These are phyloP conservation scores for Eulemur macaco DNA, from an alignment of 2,113 vertebrate genomes.

Conservation along the genomic window DNA sequence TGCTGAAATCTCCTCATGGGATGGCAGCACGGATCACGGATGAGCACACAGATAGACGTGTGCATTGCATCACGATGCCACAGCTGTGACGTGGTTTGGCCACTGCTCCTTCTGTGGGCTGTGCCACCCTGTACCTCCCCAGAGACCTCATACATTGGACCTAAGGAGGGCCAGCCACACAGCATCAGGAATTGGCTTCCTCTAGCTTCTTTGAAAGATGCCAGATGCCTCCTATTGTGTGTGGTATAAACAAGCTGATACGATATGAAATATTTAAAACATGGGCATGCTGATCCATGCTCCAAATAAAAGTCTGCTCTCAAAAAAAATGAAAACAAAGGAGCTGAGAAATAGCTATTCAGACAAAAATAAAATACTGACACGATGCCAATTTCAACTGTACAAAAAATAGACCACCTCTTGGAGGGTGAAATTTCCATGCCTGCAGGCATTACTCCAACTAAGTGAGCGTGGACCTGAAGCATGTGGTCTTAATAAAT, in stretches of 20 bases:
- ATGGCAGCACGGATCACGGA: neutral
- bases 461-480: neutral
- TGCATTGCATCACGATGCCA: neutral
- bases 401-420: conserved; percentile 47
- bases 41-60: neutral
- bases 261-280: conserved; percentile 46
- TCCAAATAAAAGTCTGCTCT: conserved; percentile 18
- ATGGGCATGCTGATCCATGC: neutral
- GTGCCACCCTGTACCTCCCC: neutral
- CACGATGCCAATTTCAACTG: conserved; percentile 26
- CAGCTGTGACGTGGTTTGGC: neutral
- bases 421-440: conserved; percentile 44
- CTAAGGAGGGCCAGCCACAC: neutral
- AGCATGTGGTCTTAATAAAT: conserved; percentile 57
- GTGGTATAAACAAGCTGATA: conserved; percentile 3
- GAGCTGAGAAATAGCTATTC: conserved; percentile 14
- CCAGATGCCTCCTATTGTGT: neutral
- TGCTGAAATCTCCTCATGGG: neutral
- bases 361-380: conserved; percentile 45
- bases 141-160: neutral
- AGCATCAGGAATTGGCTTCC: neutral
- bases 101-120: neutral
- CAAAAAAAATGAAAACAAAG: conserved; percentile 46
- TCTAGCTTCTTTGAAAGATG: conserved; percentile 33
- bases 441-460: neutral